Conservation (phyloP, 2,888 invertebrate species). For the Chrysotoxum bicinctum region DNA sequence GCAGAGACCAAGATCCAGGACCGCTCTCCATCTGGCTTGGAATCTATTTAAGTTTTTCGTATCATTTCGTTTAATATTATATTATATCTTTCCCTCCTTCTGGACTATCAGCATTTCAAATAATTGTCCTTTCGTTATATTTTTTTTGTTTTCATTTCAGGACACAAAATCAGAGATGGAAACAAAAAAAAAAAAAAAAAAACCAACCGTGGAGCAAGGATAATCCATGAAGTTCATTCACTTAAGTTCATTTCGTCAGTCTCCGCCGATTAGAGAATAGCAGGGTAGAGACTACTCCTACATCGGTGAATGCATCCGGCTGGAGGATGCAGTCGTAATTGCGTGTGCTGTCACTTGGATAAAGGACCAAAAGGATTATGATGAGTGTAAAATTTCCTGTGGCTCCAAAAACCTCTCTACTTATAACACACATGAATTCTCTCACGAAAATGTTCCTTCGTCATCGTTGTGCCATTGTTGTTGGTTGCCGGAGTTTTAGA, state of each 20-base stretch:
- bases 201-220: conserved; percentile 28
- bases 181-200: background rate
- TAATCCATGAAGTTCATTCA: conserved; percentile 67
- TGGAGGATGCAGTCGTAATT: conserved; percentile 47
- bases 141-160: conserved; percentile 63
- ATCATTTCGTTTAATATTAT: conserved; percentile 24
- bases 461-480: background rate
- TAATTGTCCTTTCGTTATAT: conserved; percentile 60
- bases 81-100: conserved; percentile 17
- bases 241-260: conserved; percentile 67
- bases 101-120: conserved; percentile 67
- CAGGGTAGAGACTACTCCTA: background rate
- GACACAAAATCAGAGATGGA: conserved; percentile 11
- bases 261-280: conserved; percentile 20
- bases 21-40: conserved; percentile 19
- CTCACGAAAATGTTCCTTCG: conserved; percentile 44
- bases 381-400: conserved; percentile 52
- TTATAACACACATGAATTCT: conserved; percentile 23
- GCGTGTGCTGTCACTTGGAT: conserved; percentile 56
- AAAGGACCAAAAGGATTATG: conserved; percentile 46
- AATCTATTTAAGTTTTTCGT: conserved; percentile 56
- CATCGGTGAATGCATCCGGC: conserved; percentile 10
- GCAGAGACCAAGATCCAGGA: background rate
- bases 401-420: background rate
- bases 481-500: background rate